Conservation (phyloP, 2,113 vertebrate species). For the Coturnix japonica region DNA sequence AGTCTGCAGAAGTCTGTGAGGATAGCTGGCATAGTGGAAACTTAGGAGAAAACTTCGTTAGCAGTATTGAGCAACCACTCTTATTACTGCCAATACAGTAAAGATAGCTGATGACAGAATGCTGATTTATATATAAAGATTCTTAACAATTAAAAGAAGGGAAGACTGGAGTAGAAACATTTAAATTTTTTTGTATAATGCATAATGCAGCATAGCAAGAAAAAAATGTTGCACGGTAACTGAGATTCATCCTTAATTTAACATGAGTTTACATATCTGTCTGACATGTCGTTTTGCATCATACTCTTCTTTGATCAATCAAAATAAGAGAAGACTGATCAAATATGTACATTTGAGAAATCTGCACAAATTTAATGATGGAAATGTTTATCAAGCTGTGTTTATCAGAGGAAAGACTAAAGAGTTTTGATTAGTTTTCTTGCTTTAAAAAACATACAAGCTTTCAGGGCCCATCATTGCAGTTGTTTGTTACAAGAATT, state of each 20-base stretch:
- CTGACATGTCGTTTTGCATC: background rate
- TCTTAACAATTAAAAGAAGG: background rate
- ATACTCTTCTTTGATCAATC: slow-evolving; percentile 4
- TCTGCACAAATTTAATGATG: background rate
- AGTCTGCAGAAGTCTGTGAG: background rate
- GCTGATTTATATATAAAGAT: background rate
- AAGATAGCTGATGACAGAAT: background rate
- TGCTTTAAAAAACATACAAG: background rate
- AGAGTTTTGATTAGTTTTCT: background rate
- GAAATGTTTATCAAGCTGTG: background rate
- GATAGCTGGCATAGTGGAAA: background rate
- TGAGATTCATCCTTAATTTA: background rate
- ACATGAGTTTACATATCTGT: background rate
- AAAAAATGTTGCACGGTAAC: background rate
- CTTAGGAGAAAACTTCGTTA: background rate
- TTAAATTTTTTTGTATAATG: background rate
- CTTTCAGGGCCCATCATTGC: background rate
- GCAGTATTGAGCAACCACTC: background rate
- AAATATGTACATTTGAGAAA: background rate
- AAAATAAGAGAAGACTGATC: background rate
- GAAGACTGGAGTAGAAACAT: background rate
- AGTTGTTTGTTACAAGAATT: background rate
- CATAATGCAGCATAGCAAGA: background rate
- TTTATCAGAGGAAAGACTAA: background rate
- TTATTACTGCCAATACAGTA: background rate